phyloP scores from a whole-genome alignment of 1,140 invertebrate genomes.

The Cotesia vestalis region DNA sequence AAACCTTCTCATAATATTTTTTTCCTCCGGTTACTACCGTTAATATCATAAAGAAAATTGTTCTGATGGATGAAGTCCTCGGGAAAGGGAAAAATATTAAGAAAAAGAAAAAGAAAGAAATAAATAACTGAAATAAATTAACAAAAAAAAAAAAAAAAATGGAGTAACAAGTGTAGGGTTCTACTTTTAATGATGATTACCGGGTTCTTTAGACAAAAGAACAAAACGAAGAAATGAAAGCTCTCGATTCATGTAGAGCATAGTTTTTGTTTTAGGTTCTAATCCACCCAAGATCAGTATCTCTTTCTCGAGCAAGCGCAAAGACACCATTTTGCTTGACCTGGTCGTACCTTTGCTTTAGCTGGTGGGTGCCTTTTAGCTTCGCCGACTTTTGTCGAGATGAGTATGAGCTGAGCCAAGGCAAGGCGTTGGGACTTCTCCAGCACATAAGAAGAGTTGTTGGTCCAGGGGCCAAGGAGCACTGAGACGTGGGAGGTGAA shows the following conservation, averaged over 20 bases:
- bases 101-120: background rate
- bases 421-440: background rate
- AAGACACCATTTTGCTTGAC: conserved; percentile 34
- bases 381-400: conserved; percentile 29
- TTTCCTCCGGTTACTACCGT: no score
- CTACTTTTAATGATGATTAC: background rate
- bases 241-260: conserved; percentile 1
- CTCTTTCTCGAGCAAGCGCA: conserved; percentile 8
- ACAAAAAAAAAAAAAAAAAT: background rate
- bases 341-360: conserved; percentile 25
- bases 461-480: background rate
- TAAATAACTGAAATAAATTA: no score
- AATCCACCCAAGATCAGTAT: background rate
- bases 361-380: conserved; percentile 21
- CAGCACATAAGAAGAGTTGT: no score
- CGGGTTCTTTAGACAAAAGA: background rate
- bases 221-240: background rate
- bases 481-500: conserved; percentile 9
- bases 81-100: background rate
- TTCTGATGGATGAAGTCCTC: no score
- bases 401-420: conserved; percentile 1
- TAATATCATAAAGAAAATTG: no score
- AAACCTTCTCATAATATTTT: background rate
- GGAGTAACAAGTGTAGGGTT: background rate
- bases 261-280: background rate